These are phyloP conservation scores for Hephaestus fuliginosus DNA, from an alignment of 2,797 vertebrate species.

Conservation along the genomic window DNA sequence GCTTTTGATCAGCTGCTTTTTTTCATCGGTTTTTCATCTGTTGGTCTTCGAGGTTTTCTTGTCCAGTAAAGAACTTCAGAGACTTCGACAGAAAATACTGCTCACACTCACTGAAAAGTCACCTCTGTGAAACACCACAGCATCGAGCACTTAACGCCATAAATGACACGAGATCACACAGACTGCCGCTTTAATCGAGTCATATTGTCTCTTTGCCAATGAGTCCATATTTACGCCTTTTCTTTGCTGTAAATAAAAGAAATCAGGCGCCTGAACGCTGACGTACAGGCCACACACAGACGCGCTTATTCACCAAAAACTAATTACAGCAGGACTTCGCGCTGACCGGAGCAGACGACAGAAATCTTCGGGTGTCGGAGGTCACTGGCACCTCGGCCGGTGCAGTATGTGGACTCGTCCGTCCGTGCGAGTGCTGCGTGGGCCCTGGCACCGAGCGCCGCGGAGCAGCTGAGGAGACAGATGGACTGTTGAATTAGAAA, in stretches of 20 bases:
- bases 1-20: not conserved
- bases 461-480: constrained; percentile 70
- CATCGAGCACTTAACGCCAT: not conserved
- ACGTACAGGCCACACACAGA: not conserved
- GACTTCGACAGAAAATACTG: not conserved
- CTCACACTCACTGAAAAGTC: not conserved
- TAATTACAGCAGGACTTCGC: not conserved
- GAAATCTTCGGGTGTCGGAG: constrained; percentile 12
- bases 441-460: constrained; percentile 37
- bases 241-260: not conserved
- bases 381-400: constrained; percentile 13
- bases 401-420: constrained; percentile 29
- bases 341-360: constrained; percentile 14
- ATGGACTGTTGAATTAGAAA: constrained; percentile 64
- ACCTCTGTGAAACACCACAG: not conserved
- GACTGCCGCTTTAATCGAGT: not conserved
- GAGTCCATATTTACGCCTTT: not conserved
- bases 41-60: not conserved
- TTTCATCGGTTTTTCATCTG: too few relatives aligned
- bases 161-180: not conserved
- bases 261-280: not conserved
- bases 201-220: not conserved
- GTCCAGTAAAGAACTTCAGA: not conserved
- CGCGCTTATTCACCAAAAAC: not conserved
- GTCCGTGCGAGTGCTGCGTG: constrained; percentile 48